Conservation (phyloP, 2,797 vertebrate species). For the Phalanger gymnotis region DNA sequence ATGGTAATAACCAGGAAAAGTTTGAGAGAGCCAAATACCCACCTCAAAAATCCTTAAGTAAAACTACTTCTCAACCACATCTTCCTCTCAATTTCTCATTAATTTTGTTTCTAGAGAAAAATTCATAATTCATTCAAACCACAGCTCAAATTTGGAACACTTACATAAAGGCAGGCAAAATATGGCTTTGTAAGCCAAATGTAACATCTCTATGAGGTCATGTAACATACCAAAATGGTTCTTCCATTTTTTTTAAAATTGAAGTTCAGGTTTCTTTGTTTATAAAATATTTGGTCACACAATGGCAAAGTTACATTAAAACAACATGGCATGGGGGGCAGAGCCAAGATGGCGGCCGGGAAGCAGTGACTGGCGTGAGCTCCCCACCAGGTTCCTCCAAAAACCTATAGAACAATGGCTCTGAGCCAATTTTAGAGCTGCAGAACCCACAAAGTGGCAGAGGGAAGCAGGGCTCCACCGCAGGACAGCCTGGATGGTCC, state of each 20-base stretch:
- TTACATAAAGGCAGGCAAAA: slow-evolving; percentile 63
- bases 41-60: slow-evolving; percentile 25
- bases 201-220: slow-evolving; percentile 68
- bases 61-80: slow-evolving; percentile 17
- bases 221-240: slow-evolving; percentile 61
- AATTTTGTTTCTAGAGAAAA: slow-evolving; percentile 61
- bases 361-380: too few relatives aligned
- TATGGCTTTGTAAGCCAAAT: slow-evolving; percentile 61
- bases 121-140: slow-evolving; percentile 62
- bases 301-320: background rate
- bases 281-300: slow-evolving; percentile 18
- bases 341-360: too few relatives aligned
- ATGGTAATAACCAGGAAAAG: slow-evolving; percentile 14
- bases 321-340: background rate
- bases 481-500: too few relatives aligned
- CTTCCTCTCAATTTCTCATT: slow-evolving; percentile 2
- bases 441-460: too few relatives aligned
- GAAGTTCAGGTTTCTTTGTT: background rate
- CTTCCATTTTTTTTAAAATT: background rate
- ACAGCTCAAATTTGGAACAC: slow-evolving; percentile 72
- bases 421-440: too few relatives aligned
- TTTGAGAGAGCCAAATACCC: slow-evolving; percentile 8
- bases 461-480: too few relatives aligned
- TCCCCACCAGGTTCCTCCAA: too few relatives aligned
- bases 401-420: too few relatives aligned